Percentiles rank a stretch among this genome's conserved stretches.
Conservation (phyloP, 2,888 invertebrate species). For the Mythimna ferrago region DNA sequence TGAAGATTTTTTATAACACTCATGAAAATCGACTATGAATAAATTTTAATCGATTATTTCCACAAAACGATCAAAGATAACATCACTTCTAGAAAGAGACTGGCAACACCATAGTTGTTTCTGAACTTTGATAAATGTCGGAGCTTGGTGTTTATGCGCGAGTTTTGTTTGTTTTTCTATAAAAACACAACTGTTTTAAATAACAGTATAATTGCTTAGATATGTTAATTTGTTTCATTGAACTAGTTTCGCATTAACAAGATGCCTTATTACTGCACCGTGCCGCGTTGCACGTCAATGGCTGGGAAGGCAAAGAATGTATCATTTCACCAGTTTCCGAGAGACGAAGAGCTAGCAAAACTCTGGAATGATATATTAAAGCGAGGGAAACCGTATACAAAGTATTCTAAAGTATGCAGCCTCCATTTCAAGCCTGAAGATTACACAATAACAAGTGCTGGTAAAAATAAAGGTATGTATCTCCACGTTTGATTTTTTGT, state of each 20-base stretch:
- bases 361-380: slow-evolving; percentile 87
- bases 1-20: no score
- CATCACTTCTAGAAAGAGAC: slow-evolving; percentile 1
- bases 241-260: slow-evolving; percentile 72
- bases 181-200: slow-evolving; percentile 61
- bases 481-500: slow-evolving; percentile 58
- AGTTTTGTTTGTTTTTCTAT: slow-evolving; percentile 86
- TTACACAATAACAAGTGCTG: slow-evolving; percentile 85
- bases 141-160: slow-evolving; percentile 84
- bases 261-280: slow-evolving; percentile 89
- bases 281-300: slow-evolving; percentile 88
- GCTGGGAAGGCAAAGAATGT: slow-evolving; percentile 89
- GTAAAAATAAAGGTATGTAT: slow-evolving; percentile 85
- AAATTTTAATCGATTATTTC: background rate
- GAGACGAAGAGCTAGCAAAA: slow-evolving; percentile 84
- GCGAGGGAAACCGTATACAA: slow-evolving; percentile 88
- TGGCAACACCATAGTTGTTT: slow-evolving; percentile 64
- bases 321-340: slow-evolving; percentile 87
- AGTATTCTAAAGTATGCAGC: slow-evolving; percentile 89
- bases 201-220: slow-evolving; percentile 65
- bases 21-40: background rate
- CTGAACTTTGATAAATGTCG: slow-evolving; percentile 79
- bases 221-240: slow-evolving; percentile 74
- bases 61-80: slow-evolving; percentile 61
- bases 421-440: slow-evolving; percentile 86